Conservation (phyloP, 2,888 invertebrate species). For the Aethes cnicana region DNA sequence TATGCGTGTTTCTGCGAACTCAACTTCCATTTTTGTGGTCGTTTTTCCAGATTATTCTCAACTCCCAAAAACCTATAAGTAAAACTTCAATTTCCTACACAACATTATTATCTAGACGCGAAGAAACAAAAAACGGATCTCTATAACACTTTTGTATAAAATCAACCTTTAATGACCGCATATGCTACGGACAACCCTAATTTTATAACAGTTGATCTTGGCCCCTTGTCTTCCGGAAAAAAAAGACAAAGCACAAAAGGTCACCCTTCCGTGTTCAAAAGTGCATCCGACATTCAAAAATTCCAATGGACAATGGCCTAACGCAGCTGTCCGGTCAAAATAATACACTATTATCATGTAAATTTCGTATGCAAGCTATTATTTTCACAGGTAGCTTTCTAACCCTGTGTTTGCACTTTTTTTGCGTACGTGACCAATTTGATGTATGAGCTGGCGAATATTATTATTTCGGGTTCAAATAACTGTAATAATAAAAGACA, state of each 20-base stretch:
- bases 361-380: constrained; percentile 67
- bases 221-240: constrained; percentile 19
- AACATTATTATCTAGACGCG: too few relatives aligned
- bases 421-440: constrained; percentile 72
- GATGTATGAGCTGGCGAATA: constrained; percentile 69
- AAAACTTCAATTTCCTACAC: too few relatives aligned
- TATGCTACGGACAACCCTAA: too few relatives aligned
- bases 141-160: too few relatives aligned
- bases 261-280: constrained; percentile 56
- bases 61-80: too few relatives aligned
- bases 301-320: constrained; percentile 73
- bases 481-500: not conserved
- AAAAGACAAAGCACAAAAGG: constrained; percentile 47
- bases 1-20: too few relatives aligned
- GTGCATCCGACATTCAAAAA: constrained; percentile 49
- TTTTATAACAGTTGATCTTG: too few relatives aligned
- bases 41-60: too few relatives aligned
- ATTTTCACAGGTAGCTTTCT: constrained; percentile 69
- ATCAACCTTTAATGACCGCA: too few relatives aligned
- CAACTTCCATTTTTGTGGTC: too few relatives aligned
- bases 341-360: constrained; percentile 75
- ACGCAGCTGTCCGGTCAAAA: constrained; percentile 70
- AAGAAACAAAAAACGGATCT: too few relatives aligned
- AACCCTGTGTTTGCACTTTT: constrained; percentile 52
- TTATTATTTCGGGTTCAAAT: constrained; percentile 30